Percentiles rank a stretch among this genome's conserved stretches.
Conservation (phyloP, 2,113 vertebrate genomes). For the Cisticola juncidis region DNA sequence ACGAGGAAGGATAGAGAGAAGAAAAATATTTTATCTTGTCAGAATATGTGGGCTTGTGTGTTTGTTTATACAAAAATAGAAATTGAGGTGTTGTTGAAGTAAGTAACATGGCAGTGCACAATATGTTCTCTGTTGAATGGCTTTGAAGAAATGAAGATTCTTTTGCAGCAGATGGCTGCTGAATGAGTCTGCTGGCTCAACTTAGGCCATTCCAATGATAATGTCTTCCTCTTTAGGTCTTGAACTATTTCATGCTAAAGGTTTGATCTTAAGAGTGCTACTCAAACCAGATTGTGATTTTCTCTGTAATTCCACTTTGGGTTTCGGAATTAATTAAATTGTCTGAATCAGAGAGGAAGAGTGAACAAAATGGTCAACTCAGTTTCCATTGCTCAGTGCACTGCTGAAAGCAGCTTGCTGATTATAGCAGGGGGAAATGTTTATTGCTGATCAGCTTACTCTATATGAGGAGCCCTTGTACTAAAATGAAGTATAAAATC, state of each 20-base stretch:
- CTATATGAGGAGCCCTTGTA: neutral
- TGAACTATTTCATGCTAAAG: neutral
- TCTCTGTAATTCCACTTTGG: neutral
- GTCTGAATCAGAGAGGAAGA: neutral
- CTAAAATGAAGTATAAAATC: neutral
- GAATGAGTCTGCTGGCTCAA: neutral
- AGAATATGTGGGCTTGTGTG: neutral
- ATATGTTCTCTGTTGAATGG: neutral
- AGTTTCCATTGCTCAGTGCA: neutral
- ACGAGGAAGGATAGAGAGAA: neutral
- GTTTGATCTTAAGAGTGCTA: neutral
- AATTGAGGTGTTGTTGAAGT: neutral
- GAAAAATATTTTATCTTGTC: neutral
- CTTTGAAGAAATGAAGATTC: neutral
- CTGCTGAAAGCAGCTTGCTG: neutral
- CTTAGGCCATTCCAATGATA: neutral
- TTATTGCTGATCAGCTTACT: neutral
- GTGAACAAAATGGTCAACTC: neutral
- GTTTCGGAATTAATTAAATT: neutral
- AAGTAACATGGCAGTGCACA: neutral
- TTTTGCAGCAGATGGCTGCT: neutral
- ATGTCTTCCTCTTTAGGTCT: neutral
- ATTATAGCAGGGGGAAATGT: neutral
- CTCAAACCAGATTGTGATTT: neutral
- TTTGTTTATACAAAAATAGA: neutral